A percentile compares a stretch with the other conserved stretches of the same genome.
Evolutionary conservation across 2,797 vertebrate species (phyloP).

Genomic region (Potorous gilbertii): DNA sequence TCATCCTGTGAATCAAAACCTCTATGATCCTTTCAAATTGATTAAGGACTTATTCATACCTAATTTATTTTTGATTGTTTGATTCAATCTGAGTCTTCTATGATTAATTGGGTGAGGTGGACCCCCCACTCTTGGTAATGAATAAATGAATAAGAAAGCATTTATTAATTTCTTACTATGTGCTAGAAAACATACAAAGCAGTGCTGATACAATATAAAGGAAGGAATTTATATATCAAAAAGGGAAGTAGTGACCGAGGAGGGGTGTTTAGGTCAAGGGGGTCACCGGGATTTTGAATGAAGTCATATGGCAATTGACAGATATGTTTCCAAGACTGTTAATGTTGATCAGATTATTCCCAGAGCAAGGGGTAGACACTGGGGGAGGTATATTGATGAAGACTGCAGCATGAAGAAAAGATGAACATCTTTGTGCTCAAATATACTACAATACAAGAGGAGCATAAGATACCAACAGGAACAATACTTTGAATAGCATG

Average conservation of each 20-base stretch:
- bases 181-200: not conserved
- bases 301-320: not conserved
- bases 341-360: not conserved
- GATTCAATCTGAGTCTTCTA: not conserved
- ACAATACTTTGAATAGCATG: not conserved
- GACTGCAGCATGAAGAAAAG: not conserved
- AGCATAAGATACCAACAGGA: not conserved
- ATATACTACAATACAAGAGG: not conserved
- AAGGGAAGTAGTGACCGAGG: not conserved
- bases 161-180: not conserved
- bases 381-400: not conserved
- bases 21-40: not conserved
- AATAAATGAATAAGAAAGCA: not conserved
- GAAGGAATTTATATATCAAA: not conserved
- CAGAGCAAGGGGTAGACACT: not conserved
- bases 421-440: not conserved
- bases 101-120: not conserved
- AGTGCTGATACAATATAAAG: not conserved
- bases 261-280: not conserved
- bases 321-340: not conserved
- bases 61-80: not conserved
- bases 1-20: not conserved
- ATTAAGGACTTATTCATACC: not conserved
- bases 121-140: not conserved
- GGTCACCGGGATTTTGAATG: not conserved